Conservation (phyloP, 2,888 invertebrate species). For the Physocephala rufipes region DNA sequence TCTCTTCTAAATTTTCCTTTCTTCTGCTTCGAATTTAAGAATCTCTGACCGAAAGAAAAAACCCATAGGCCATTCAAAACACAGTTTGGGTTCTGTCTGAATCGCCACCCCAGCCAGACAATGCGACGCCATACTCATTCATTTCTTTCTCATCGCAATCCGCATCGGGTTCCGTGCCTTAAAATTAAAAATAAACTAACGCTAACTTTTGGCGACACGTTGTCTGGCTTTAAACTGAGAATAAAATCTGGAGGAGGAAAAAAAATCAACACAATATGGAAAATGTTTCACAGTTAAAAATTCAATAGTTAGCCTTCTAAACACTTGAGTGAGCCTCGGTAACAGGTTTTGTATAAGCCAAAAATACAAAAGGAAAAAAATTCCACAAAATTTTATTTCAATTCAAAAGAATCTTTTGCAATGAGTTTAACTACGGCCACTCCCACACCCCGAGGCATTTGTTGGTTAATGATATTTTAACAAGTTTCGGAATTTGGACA, state of each 20-base stretch:
- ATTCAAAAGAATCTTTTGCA: background rate
- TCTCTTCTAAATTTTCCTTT: too few species aligned
- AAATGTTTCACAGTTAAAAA: too few species aligned
- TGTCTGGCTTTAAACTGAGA: background rate
- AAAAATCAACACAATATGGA: too few species aligned
- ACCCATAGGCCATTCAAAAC: too few species aligned
- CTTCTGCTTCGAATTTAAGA: too few species aligned
- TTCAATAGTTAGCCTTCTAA: conserved; percentile 3
- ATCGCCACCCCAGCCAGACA: too few species aligned
- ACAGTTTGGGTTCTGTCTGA: too few species aligned
- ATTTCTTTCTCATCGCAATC: too few species aligned
- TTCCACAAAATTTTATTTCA: conserved; percentile 14
- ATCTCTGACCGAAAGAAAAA: too few species aligned
- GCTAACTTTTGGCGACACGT: background rate
- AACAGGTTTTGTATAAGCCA: conserved; percentile 10
- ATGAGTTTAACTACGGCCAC: conserved; percentile 15
- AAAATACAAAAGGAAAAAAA: background rate
- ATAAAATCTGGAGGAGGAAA: background rate
- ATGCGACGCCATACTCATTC: conserved; percentile 10
- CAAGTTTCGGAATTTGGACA: conserved; percentile 53
- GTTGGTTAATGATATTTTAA: conserved; percentile 63
- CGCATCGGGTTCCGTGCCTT: too few species aligned
- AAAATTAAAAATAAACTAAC: background rate
- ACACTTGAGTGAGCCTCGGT: conserved; percentile 14
- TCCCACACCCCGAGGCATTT: conserved; percentile 2